These are phyloP conservation scores for Notarius lentiginosus DNA, from an alignment of 2,113 vertebrate genomes.

Conservation along the genomic window DNA sequence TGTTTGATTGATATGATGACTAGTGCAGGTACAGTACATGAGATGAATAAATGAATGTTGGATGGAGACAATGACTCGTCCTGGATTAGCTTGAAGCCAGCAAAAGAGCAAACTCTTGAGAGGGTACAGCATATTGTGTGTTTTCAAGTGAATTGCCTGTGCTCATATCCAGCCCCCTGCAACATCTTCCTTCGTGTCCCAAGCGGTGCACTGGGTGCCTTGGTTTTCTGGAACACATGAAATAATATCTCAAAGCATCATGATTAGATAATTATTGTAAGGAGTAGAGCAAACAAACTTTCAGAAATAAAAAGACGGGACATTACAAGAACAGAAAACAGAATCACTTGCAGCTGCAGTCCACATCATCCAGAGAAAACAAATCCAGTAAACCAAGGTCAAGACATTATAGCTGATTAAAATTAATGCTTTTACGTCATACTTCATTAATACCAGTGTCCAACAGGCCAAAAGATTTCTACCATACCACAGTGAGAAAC, in stretches of 20 bases:
- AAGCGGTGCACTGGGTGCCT: neutral
- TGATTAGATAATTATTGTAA: neutral
- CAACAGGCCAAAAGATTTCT: neutral
- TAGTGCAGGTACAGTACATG: neutral
- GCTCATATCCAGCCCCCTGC: neutral
- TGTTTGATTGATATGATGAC: neutral
- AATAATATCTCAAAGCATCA: neutral
- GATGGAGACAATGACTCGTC: neutral
- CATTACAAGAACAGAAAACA: neutral
- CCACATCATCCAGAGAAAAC: neutral
- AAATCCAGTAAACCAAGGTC: constrained; percentile 9
- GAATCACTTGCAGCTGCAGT: constrained; percentile 2
- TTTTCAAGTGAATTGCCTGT: neutral
- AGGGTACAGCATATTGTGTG: neutral
- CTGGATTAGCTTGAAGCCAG: neutral
- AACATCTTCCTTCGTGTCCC: neutral
- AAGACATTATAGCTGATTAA: neutral
- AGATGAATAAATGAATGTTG: neutral
- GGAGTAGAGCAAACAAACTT: neutral
- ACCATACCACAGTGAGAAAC: neutral
- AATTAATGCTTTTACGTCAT: neutral
- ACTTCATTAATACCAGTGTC: neutral
- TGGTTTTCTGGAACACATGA: neutral
- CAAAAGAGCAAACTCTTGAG: neutral
- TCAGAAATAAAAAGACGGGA: neutral